phyloP scores from a whole-genome alignment of 2,888 invertebrate species.

The Eristalinus sepulchralis region DNA sequence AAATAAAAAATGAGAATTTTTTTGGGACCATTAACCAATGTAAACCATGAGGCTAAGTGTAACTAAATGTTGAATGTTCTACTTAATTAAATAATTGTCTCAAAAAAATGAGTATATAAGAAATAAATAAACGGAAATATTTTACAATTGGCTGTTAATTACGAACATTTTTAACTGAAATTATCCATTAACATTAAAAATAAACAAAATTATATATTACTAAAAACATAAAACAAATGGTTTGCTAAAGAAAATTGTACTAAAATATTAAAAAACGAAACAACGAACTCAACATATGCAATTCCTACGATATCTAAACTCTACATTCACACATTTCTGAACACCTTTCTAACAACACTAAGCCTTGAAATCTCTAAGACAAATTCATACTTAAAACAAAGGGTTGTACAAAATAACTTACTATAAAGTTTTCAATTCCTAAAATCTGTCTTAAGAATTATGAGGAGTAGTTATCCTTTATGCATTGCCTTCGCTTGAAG shows the following conservation, averaged over 20 bases:
- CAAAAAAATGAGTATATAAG: slow-evolving; percentile 8
- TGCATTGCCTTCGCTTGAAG: background rate
- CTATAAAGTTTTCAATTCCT: background rate
- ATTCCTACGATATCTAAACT: slow-evolving; percentile 26
- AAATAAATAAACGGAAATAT: slow-evolving; percentile 16
- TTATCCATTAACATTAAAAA: background rate
- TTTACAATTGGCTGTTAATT: slow-evolving; percentile 62
- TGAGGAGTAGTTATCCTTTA: background rate
- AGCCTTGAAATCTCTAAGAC: background rate
- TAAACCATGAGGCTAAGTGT: slow-evolving; percentile 67
- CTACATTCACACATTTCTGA: background rate
- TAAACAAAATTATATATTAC: slow-evolving; percentile 6
- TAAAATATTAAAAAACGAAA: slow-evolving; percentile 32
- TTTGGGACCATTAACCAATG: slow-evolving; percentile 69
- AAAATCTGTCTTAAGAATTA: background rate
- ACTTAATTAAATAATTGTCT: slow-evolving; percentile 27
- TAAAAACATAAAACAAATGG: slow-evolving; percentile 31
- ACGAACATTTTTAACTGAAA: slow-evolving; percentile 15
- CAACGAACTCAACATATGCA: slow-evolving; percentile 64
- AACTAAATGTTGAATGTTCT: slow-evolving; percentile 58
- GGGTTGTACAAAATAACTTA: background rate
- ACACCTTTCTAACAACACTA: slow-evolving; percentile 3
- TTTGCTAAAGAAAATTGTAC: slow-evolving; percentile 37
- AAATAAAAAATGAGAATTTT: slow-evolving; percentile 54
- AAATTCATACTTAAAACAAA: background rate